phyloP scores from a whole-genome alignment of 2,888 invertebrate species.

The Dryobota labecula region DNA sequence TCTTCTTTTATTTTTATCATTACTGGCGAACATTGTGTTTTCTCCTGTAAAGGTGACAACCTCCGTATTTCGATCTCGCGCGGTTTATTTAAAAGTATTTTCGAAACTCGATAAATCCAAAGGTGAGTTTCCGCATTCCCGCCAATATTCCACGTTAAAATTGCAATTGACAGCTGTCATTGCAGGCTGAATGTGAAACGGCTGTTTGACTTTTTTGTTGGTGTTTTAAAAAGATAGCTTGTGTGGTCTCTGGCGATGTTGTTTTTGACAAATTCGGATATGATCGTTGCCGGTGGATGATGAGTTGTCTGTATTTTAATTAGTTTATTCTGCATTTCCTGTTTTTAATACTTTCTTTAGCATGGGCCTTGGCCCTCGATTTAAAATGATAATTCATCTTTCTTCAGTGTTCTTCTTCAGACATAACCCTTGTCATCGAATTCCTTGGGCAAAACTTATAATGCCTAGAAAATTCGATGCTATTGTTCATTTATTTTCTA shows the following conservation, averaged over 20 bases:
- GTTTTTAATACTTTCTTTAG: background rate
- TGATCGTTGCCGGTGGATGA: constrained; percentile 16
- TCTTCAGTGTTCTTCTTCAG: background rate
- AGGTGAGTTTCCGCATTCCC: constrained; percentile 61
- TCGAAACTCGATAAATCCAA: constrained; percentile 52
- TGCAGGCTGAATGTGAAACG: constrained; percentile 65
- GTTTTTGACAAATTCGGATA: constrained; percentile 53
- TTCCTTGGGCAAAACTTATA: background rate
- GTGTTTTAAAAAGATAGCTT: constrained; percentile 55
- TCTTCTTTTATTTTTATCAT: constrained; percentile 19
- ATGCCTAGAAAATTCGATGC: background rate
- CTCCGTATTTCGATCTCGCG: constrained; percentile 22
- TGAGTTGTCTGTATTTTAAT: constrained; percentile 26
- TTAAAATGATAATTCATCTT: background rate
- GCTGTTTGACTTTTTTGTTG: constrained; percentile 59
- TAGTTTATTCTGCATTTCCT: background rate
- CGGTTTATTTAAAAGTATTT: constrained; percentile 50
- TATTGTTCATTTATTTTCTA: background rate
- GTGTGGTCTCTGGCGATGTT: constrained; percentile 63
- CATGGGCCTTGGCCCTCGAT: background rate
- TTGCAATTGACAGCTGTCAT: constrained; percentile 72
- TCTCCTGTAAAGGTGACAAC: constrained; percentile 38
- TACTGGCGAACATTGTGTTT: constrained; percentile 20
- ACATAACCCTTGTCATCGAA: background rate
- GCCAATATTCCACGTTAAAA: constrained; percentile 63